A percentile compares a stretch with the other conserved stretches of the same genome.
These are phyloP conservation scores for Drosophila yakuba DNA, from an alignment of 1,140 invertebrate species.

Conservation along the genomic window DNA sequence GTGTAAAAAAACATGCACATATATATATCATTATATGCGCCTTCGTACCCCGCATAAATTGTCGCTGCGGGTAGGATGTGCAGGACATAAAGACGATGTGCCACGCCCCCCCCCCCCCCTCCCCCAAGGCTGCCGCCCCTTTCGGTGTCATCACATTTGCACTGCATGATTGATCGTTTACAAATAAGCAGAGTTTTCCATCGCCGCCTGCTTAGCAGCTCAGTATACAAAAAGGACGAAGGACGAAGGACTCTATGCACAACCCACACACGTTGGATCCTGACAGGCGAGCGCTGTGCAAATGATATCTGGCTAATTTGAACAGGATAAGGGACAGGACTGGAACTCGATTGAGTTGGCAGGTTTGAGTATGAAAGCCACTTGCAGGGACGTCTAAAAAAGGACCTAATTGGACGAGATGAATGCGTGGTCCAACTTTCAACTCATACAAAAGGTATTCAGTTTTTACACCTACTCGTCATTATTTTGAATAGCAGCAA, in stretches of 20 bases:
- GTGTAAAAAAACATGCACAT: slow-evolving; percentile 34
- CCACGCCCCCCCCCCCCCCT: background rate
- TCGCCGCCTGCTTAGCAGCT: slow-evolving; percentile 19
- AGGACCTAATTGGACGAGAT: background rate
- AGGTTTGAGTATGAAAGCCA: background rate
- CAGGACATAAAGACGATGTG: slow-evolving; percentile 4
- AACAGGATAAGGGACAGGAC: slow-evolving; percentile 5
- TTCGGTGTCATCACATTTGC: slow-evolving; percentile 60
- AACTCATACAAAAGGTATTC: too few species aligned
- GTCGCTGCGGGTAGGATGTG: slow-evolving; percentile 47
- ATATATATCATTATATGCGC: slow-evolving; percentile 71
- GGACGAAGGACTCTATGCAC: background rate
- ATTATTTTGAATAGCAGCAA: background rate
- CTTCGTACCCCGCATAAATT: slow-evolving; percentile 70
- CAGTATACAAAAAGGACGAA: slow-evolving; percentile 14
- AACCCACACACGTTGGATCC: background rate
- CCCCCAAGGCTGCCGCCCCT: background rate
- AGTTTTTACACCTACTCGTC: too few species aligned
- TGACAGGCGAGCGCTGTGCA: slow-evolving; percentile 34
- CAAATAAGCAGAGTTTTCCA: slow-evolving; percentile 55
- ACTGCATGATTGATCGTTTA: slow-evolving; percentile 78
- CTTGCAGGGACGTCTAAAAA: background rate
- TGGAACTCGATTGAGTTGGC: background rate
- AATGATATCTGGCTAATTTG: slow-evolving; percentile 47
- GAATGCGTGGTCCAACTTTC: too few species aligned